A percentile compares a stretch with the other conserved stretches of the same genome.
Evolutionary conservation across 2,888 invertebrate species (phyloP).

Genomic region (Zele albiditarsus): DNA sequence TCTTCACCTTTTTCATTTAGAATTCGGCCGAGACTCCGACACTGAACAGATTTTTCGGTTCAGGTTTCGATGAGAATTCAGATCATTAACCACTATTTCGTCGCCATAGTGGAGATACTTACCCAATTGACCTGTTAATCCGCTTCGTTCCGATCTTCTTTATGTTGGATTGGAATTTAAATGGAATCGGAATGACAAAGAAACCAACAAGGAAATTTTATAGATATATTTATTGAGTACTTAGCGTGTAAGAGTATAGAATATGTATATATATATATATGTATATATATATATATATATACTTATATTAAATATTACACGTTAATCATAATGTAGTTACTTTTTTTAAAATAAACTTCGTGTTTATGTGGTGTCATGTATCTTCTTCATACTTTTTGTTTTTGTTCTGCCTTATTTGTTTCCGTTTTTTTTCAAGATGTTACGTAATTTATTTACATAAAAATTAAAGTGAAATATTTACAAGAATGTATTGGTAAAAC

Average conservation of each 20-base stretch:
- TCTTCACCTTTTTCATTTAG: too few species aligned
- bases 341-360: conserved; percentile 63
- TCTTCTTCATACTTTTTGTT: conserved; percentile 45
- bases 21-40: too few species aligned
- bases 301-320: conserved; percentile 69
- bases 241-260: conserved; percentile 72
- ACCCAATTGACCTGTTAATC: too few species aligned
- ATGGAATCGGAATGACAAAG: not conserved
- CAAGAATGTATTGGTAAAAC: conserved; percentile 48
- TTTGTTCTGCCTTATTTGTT: conserved; percentile 51
- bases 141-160: too few species aligned
- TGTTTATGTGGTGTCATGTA: conserved; percentile 54
- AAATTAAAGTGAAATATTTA: conserved; percentile 65
- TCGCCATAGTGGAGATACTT: too few species aligned
- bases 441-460: conserved; percentile 64
- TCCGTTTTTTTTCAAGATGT: conserved; percentile 45
- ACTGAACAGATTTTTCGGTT: too few species aligned
- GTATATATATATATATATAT: conserved; percentile 34
- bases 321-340: conserved; percentile 61
- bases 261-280: conserved; percentile 62
- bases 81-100: too few species aligned
- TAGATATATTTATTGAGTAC: conserved; percentile 73
- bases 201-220: conserved; percentile 64
- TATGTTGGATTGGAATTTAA: too few species aligned
- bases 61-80: too few species aligned